A percentile compares a stretch with the other conserved stretches of the same genome.
Evolutionary conservation across 2,113 vertebrate genomes (phyloP).

Genomic region (Clarias gariepinus): DNA sequence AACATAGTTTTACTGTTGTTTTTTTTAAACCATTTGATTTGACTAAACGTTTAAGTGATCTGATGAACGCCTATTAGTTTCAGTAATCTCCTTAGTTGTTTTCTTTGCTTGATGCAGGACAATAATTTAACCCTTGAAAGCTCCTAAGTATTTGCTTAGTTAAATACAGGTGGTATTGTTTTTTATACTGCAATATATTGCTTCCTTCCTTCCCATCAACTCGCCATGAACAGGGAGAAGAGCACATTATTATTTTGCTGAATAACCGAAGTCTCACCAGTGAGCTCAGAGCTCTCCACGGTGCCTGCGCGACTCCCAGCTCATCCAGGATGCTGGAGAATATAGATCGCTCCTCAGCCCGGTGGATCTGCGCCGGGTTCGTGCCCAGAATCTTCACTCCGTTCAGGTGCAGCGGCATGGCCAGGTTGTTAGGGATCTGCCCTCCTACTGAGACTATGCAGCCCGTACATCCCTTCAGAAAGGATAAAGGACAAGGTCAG

Average conservation of each 20-base stretch:
- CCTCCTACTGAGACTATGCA: constrained; percentile 94
- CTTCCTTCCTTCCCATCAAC: not conserved
- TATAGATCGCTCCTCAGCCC: constrained; percentile 86
- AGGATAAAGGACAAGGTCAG: constrained; percentile 18
- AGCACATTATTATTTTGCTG: not conserved
- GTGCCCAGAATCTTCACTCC: constrained; percentile 91
- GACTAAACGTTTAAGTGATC: no score
- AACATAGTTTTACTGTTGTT: no score
- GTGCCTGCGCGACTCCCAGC: constrained; percentile 85
- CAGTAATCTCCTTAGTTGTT: no score
- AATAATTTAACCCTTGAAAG: no score
- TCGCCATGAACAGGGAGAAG: not conserved
- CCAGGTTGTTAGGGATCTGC: constrained; percentile 94
- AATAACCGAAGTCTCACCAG: constrained; percentile 71
- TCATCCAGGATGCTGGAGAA: constrained; percentile 89
- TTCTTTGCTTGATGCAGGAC: no score
- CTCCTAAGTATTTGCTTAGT: no score
- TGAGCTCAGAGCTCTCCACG: constrained; percentile 88
- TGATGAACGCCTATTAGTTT: no score
- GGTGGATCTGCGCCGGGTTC: constrained; percentile 82
- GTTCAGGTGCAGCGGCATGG: constrained; percentile 80
- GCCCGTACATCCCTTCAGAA: constrained; percentile 80
- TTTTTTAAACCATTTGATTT: no score
- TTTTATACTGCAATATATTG: not conserved
- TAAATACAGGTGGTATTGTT: no score